Conservation (phyloP, 2,113 vertebrate genomes). For the Galbula dea region DNA sequence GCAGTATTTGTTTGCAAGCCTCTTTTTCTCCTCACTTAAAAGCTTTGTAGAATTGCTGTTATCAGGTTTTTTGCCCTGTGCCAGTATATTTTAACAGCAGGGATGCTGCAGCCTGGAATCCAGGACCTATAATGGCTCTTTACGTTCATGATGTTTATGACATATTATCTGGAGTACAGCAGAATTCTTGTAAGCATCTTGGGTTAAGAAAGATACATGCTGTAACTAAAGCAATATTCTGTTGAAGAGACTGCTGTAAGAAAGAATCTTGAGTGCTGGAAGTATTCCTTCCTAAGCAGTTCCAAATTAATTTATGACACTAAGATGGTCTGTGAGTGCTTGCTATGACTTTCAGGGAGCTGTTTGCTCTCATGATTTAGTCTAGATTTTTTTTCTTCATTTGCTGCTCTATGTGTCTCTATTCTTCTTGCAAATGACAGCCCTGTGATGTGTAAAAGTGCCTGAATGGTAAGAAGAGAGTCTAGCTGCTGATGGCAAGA, state of each 20-base stretch:
- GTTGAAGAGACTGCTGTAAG: neutral
- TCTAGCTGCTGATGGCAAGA: neutral
- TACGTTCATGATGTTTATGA: neutral
- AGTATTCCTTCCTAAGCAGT: neutral
- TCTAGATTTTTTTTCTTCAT: neutral
- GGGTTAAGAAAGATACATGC: neutral
- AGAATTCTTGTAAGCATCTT: neutral
- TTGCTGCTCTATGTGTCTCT: neutral
- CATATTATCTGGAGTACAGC: neutral
- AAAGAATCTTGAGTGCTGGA: neutral
- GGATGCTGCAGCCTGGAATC: neutral
- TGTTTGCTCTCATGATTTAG: neutral
- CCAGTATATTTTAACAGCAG: neutral
- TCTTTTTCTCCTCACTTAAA: neutral
- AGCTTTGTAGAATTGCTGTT: conserved; percentile 10
- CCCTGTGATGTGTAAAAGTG: neutral
- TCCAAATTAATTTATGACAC: neutral
- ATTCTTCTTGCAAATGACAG: neutral
- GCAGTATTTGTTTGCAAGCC: neutral
- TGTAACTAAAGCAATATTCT: neutral
- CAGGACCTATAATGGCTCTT: neutral
- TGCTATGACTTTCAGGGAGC: neutral
- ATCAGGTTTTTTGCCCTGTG: conserved; percentile 3
- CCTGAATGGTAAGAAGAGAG: neutral
- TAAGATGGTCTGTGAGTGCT: neutral